Base-by-base conservation (phyloP, 2,113 vertebrate species). In the Ciconia boyciana region DNA sequence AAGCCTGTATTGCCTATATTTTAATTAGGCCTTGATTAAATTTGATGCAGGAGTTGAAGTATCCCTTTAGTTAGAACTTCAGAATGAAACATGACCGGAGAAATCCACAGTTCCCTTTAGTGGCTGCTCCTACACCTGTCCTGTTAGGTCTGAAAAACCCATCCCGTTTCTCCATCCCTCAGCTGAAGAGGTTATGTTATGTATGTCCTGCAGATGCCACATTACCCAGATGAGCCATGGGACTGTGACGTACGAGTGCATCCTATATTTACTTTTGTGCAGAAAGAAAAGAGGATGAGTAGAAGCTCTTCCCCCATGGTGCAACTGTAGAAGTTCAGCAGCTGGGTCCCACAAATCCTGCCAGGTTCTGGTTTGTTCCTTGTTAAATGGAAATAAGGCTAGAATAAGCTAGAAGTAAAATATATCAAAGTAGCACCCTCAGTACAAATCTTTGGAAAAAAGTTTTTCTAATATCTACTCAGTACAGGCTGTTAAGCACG, bases 241-340 rank as follows among this genome's bases (percentile, higher is more conserved):
- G 29, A 28, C 24, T 6, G 0, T 5, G 83, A 28, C 2, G 3
- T 7, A 11, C 24, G 6, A 7, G n/a, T 4, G n/a, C 36, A 7
- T 19, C 24, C 31, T 12, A 0, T 9, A 5, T n/a, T 18, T 18
- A 3, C 25, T 51, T 12, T 4, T 31, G 31, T 15, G 36, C 72
- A 16, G 25, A 16, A 12, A 36, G 51, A 14, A 31, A 48, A 25
- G 57, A 28, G 52, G 6, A 55, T 3, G 29, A 55, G 52, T 14
- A n/a, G 41, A n/a, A 44, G 34, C 44, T 61, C 57, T 61, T 77
- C 25, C 55, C 54, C 43, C 1, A 3, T 13, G 34, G 34, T 31
- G 34, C 43, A 22, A 5, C 25, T 77, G 74, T 28, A 9, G 20
- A 22, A 36, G 34, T 39, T 36, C 26, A 48, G 44, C 13, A 19